phyloP scores from a whole-genome alignment of 2,888 invertebrate genomes.

The Scrobipalpa costella region DNA sequence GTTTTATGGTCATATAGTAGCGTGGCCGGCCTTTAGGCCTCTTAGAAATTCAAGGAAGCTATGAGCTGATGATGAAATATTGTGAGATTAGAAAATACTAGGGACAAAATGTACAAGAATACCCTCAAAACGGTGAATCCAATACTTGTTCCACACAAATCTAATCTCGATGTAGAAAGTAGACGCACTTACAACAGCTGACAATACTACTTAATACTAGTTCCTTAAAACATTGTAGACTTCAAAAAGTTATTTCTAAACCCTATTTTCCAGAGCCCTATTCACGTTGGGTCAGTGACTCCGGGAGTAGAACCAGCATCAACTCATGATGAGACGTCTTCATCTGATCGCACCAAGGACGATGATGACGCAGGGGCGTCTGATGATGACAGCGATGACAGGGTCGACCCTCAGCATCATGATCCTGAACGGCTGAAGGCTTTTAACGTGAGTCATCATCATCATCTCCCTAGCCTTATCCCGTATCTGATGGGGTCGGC shows the following conservation, averaged over 20 bases:
- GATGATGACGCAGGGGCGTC: conserved; percentile 82
- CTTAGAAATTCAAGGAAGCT: too few species aligned
- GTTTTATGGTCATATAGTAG: not conserved
- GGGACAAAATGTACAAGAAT: too few species aligned
- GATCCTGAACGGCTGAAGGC: conserved; percentile 97
- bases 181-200: too few species aligned
- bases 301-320: conserved; percentile 80
- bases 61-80: too few species aligned
- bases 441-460: conserved; percentile 89
- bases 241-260: not conserved
- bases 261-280: conserved; percentile 81
- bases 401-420: conserved; percentile 92
- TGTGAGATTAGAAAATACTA: too few species aligned
- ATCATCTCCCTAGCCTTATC: not conserved
- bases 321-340: conserved; percentile 93
- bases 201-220: too few species aligned
- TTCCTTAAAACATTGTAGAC: conserved; percentile 16
- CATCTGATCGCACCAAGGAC: conserved; percentile 93
- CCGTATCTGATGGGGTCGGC: too few species aligned
- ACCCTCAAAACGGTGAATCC: too few species aligned
- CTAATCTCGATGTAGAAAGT: too few species aligned
- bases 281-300: conserved; percentile 79
- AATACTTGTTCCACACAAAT: too few species aligned
- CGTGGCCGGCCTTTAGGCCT: too few species aligned
- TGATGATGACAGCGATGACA: conserved; percentile 95